Percentiles rank a stretch among this genome's conserved stretches.
phyloP scores from a whole-genome alignment of 2,888 invertebrate species.

The Scaptomyza cyrtandrae region DNA sequence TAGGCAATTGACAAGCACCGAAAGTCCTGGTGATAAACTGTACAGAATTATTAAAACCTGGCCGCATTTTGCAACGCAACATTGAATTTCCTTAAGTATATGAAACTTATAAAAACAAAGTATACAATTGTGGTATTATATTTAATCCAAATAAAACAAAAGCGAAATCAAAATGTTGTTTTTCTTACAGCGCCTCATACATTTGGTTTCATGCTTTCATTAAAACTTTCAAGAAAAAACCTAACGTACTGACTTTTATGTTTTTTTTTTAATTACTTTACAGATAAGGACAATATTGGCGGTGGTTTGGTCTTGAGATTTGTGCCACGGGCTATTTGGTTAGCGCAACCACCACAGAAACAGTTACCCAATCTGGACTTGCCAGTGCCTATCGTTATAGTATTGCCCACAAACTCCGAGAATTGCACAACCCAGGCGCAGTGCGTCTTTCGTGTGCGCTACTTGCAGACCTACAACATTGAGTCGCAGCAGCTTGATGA shows the following conservation, averaged over 20 bases:
- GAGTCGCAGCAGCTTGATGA: conserved; percentile 88
- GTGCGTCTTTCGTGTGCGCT: conserved; percentile 87
- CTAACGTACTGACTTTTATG: background rate
- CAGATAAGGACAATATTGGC: conserved; percentile 77
- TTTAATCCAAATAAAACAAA: conserved; percentile 12
- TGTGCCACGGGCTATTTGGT: conserved; percentile 75
- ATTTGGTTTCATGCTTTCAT: background rate
- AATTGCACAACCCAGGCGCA: conserved; percentile 84
- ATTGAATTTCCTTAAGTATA: conserved; percentile 11
- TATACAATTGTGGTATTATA: conserved; percentile 15
- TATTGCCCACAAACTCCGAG: conserved; percentile 75
- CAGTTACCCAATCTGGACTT: conserved; percentile 49
- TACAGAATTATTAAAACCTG: conserved; percentile 88
- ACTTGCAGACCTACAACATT: conserved; percentile 89
- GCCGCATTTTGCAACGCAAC: conserved; percentile 86
- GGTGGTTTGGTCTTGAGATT: conserved; percentile 72
- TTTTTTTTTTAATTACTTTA: conserved; percentile 2
- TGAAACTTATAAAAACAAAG: conserved; percentile 8
- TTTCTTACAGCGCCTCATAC: background rate
- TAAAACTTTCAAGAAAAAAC: background rate
- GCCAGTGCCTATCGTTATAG: conserved; percentile 70
- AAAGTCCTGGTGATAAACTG: conserved; percentile 89
- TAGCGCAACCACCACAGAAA: conserved; percentile 77
- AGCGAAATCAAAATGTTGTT: background rate
- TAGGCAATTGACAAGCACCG: conserved; percentile 87